Base-by-base conservation (phyloP, 2,888 invertebrate genomes). In the Oegoconia quadripuncta region DNA sequence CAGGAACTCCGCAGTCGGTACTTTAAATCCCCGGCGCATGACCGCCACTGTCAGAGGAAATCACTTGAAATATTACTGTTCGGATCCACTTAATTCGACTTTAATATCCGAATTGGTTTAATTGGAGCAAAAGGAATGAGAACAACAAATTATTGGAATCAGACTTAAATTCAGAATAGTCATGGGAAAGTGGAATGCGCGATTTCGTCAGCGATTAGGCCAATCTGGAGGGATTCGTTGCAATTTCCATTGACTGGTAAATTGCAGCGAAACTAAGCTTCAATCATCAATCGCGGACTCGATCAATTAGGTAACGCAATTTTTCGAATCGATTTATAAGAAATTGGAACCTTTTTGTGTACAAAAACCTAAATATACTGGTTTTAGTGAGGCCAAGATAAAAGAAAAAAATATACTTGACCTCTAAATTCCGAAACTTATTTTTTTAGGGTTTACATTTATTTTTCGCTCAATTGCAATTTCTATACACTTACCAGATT, bases 161-260 rank as follows among this genome's bases (percentile, higher is more conserved):
- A 66, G 12, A 17, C 16, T 55, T 69, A 58, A 65, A 56, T 55
- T 60, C 55, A 56, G 54, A 81, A 82, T 86, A 83, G 83, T 78
- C 78, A 78, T 84, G 86, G 76, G 83, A 83, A 83, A 64, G 69
- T 61, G 50, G 56, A 71, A 69, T 64, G 51, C 58, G 61, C 66
- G 52, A 63, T 64, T 71, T 71, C 65, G 64, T 57, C 66, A 46
- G 53, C 70, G 76, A 80, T 84, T 83, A 83, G 74, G 60, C 71
- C 78, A 81, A 83, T 84, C 82, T 77, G 65, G 63, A 60, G 55
- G 69, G 56, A 66, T 77, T 74, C 66, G 70, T 74, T 70, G 84
- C 83, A 84, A 86, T 87, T 81, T 82, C 48, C 83, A 84, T 75
- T 86, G 86, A 86, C 86, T 84, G 84, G 68, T 54, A 87, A 87